Base-by-base conservation (phyloP, 2,113 vertebrate species). In the Psammodynastes pulverulentus region DNA sequence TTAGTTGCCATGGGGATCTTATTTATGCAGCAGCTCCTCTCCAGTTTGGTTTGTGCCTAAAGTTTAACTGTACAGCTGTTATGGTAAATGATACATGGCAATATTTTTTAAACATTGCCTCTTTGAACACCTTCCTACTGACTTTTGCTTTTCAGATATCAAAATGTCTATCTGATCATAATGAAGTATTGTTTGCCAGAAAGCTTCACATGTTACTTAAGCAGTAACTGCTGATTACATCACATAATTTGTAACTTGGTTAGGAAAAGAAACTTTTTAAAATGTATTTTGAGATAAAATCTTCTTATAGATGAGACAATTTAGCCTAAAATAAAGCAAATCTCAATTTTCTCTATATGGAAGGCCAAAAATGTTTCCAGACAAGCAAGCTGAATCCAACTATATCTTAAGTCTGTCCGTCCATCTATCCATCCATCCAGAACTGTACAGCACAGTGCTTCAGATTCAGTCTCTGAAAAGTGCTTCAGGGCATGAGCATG, bases 1-100 rank as follows among this genome's bases (percentile, higher is more conserved):
- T 97, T 98, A 98, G 98, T 98, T 98, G 98, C 98, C 98, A 98
- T 98, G 98, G 98, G 98, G 98, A 98, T 98, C 98, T 98, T 98
- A 98, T 98, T 98, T 98, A 98, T 98, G 98, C 97, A 98, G 97
- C 95, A 97, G 96, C 97, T 97, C 97, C 97, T 98, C 96, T 95
- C 95, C 97, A 98, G 97, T 97, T 98, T 97, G 97, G 97, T 97
- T 98, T 97, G 96, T 97, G 97, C 97, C 97, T 97, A 97, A 97
- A 98, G 98, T 98, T 98, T 97, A 97, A 97, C 96, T 93, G 92
- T 98, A 98, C 97, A 98, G 97, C 97, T 98, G 97, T 98, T 98
- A 96, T 96, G 88, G 45, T 97, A 97, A 98, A 98, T 97, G 96
- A 96, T 97, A 97, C 96, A 97, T 97, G 96, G 96, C 96, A 97